phyloP scores from a whole-genome alignment of 2,113 vertebrate genomes.

The Vulpes lagopus region DNA sequence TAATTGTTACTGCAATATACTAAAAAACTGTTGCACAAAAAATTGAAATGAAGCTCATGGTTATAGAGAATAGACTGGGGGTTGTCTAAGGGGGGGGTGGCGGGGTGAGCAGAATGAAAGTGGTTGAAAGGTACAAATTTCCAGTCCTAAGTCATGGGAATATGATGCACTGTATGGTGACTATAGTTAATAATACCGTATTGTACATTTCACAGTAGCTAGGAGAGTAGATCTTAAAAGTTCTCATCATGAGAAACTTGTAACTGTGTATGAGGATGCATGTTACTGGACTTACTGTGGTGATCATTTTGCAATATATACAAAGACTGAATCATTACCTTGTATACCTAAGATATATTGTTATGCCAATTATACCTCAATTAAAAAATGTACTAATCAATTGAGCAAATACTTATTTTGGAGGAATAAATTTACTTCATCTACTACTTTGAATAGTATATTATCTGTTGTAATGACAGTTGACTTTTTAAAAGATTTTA shows the following conservation, averaged over 20 bases:
- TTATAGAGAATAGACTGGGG: not conserved
- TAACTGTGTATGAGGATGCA: not conserved
- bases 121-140: not conserved
- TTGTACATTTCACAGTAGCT: not conserved
- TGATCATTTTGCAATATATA: not conserved
- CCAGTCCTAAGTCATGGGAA: not conserved
- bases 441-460: not conserved
- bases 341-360: not conserved
- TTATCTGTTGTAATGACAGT: not conserved
- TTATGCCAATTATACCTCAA: not conserved
- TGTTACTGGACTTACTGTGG: not conserved
- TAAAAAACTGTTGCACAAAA: not conserved
- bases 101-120: not conserved
- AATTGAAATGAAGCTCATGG: not conserved
- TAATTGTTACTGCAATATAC: not conserved
- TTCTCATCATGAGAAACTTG: not conserved
- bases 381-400: not conserved
- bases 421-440: not conserved
- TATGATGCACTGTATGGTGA: not conserved
- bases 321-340: not conserved
- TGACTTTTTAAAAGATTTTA: not conserved
- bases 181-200: not conserved
- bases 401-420: not conserved
- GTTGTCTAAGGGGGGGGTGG: not conserved
- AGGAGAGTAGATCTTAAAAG: not conserved